These are phyloP conservation scores for Rhynchomys soricoides DNA, from an alignment of 2,113 vertebrate genomes.

Conservation along the genomic window DNA sequence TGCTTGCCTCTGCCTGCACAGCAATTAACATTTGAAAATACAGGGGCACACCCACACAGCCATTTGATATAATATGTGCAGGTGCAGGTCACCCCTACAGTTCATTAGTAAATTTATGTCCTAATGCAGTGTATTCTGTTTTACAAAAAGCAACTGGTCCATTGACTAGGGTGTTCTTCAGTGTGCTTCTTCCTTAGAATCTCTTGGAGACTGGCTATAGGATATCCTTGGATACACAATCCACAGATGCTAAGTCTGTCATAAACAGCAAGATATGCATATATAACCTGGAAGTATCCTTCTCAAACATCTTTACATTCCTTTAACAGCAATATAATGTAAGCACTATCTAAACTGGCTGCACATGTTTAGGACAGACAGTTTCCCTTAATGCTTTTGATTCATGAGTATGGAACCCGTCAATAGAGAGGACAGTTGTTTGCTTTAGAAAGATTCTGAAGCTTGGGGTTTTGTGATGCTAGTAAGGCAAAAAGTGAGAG, in stretches of 20 bases:
- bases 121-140: neutral
- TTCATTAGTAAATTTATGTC: neutral
- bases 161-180: neutral
- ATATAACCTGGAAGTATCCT: neutral
- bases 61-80: too few relatives aligned
- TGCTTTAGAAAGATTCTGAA: slow-evolving; percentile 43
- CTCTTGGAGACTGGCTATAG: neutral
- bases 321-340: neutral
- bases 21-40: too few relatives aligned
- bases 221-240: neutral
- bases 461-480: neutral
- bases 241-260: neutral
- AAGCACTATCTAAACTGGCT: neutral
- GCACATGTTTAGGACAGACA: neutral
- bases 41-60: too few relatives aligned
- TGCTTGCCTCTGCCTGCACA: too few relatives aligned
- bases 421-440: neutral
- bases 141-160: neutral
- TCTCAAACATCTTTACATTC: neutral
- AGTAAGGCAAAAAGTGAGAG: neutral
- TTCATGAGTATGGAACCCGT: too few relatives aligned
- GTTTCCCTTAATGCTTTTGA: neutral
- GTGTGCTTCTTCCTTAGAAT: neutral
- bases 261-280: neutral
- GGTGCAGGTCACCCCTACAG: too few relatives aligned